Evolutionary conservation across 2,797 vertebrate genomes (phyloP), one percentile per base, ranked within the genome.

Genomic region (Halcyon badia): DNA sequence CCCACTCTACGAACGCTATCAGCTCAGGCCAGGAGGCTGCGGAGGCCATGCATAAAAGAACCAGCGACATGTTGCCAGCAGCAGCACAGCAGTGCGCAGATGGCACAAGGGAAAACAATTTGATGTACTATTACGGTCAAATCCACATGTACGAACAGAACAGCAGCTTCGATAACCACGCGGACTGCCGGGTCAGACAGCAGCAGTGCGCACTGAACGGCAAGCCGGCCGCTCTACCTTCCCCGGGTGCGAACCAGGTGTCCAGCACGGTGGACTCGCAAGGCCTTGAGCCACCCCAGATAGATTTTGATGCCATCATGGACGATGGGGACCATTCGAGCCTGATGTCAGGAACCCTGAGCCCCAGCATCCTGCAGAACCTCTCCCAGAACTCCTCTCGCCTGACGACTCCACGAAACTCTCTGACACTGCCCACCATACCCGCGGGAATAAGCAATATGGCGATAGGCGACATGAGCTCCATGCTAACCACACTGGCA

Each of bases 381-480:
- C 98, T 99, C 94, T 99, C 99, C 92, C 99, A 99, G 98, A 99
- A 97, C 96, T 99, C 99, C 91, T 99, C 99, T 69, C 99, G 99
- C 69, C 99, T 99, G 94, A 99, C 99, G 6, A 99, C 99, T 69
- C 99, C 99, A n/a, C 99, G 99, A 77, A 99, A 99, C 98, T 99
- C 99, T 60, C 98, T 99, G 96, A 99, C 99, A 11, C 96, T 99
- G 31, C 98, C 99, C 18, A 99, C 99, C 15, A 98, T 99, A 92
- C 99, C 99, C 4, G 84, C 99, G 1, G 99, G 99, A 90, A 99
- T 99, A 89, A 99, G 99, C 98, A 99, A 99, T 98, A 99, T 99
- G 99, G 99, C 99, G 41, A 99, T 99, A 4, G 99, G 99, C 35
- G 99, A 99, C 92, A 99, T 99, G 99, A 99, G 98, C 98, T 99